A percentile compares a stretch with the other conserved stretches of the same genome.
These are phyloP conservation scores for Oryctolagus cuniculus DNA, from an alignment of 2,113 vertebrate genomes.

Conservation along the genomic window mOryCun1.1 NC_091436.1:123414001-123414500, in stretches of 20 bases:
- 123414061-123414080: background rate
- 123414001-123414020: background rate
- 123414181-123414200: background rate
- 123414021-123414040: background rate
- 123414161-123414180: background rate
- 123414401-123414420: background rate
- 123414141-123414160: background rate
- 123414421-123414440: background rate
- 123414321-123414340: background rate
- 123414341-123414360: background rate
- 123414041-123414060: background rate
- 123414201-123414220: background rate
- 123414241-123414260: background rate
- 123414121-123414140: background rate
- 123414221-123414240: background rate
- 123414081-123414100: background rate
- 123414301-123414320: background rate
- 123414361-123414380: background rate
- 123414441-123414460: background rate
- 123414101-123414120: background rate
- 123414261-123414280: background rate
- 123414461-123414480: background rate
- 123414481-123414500: background rate
- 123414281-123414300: background rate
- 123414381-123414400: background rate